A percentile compares a stretch with the other conserved stretches of the same genome.
Evolutionary conservation across 2,888 invertebrate genomes (phyloP).

Genomic region (Parelbella ahira): DNA sequence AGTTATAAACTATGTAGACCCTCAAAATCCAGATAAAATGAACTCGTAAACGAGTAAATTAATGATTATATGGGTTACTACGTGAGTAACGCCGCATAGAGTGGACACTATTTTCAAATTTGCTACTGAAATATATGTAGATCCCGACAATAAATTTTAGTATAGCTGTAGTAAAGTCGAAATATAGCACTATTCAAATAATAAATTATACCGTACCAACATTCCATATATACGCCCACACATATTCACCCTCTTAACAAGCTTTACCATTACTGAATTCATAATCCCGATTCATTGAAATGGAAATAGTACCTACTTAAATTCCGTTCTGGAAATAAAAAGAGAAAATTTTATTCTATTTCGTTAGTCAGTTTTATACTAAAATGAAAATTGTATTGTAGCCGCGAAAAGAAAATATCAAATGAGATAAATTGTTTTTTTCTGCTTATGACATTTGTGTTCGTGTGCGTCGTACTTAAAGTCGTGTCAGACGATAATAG

Average conservation of each 20-base stretch:
- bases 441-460: too few relatives aligned
- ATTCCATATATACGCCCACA: conserved; percentile 23
- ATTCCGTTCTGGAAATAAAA: conserved; percentile 1
- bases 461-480: conserved; percentile 10
- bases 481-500: conserved; percentile 31
- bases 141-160: conserved; percentile 28
- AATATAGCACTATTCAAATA: conserved; percentile 26
- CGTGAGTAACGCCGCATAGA: conserved; percentile 18
- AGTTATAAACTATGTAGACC: too few relatives aligned
- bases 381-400: not conserved
- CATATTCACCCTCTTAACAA: conserved; percentile 20
- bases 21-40: conserved; percentile 6
- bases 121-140: conserved; percentile 26
- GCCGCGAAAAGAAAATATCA: conserved; percentile 1
- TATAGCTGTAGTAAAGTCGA: conserved; percentile 26
- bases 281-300: conserved; percentile 10
- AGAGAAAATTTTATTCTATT: not conserved
- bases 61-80: conserved; percentile 16
- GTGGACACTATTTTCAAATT: conserved; percentile 23
- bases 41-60: conserved; percentile 17
- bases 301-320: conserved; percentile 2
- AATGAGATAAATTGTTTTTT: too few relatives aligned
- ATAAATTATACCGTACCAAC: conserved; percentile 20
- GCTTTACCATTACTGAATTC: conserved; percentile 15
- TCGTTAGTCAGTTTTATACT: not conserved